Evolutionary conservation across 2,797 vertebrate genomes (phyloP), one percentile per base, ranked within the genome.

Genomic region (Pogonophryne albipinna): DNA sequence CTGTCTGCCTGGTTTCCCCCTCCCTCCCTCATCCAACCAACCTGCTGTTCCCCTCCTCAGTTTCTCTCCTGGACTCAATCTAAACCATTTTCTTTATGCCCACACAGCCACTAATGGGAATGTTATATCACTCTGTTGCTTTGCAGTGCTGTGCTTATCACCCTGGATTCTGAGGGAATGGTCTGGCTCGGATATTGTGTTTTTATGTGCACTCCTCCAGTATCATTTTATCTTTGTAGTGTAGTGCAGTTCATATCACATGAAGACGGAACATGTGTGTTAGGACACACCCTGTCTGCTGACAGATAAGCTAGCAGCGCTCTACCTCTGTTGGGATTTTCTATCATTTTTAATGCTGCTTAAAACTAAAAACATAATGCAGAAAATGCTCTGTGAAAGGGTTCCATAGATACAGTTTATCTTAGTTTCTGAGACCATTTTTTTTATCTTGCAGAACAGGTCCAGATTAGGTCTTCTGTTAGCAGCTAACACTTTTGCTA

Each of bases 21-120:
- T 61, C 52, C 66, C 66, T 34, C 56, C 67, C 46, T 65, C 23
- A 42, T 34, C 66, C 70, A 79, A 42, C 66, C 70, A 79, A 60
- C 62, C 78, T 84, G 66, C 83, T 71, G 51, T 76, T 53, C 45
- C 57, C 59, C 20, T 50, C 41, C n/a, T 69, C 42, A 46, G 10
- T 14, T 19, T n/a, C 31, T 59, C 50, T 63, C 23, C 23, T 16
- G 9, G 7, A 51, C 42, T 45, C 34, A 6, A 71, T 80, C 57
- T 56, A 19, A 64, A 73, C 67, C 42, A 17, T 49, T 71, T 66
- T 71, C 67, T 78, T 66, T 47, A n/a, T 67, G 64, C 71, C 64
- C 38, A 55, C 63, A 41, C 45, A 57, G 47, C 64, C 64, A 16
- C 51, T 51, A 53, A 64, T 19, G 56, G 38, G 53, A 61, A n/a